phyloP scores from a whole-genome alignment of 2,797 vertebrate genomes.

The Eurystomus glaucurus region DNA sequence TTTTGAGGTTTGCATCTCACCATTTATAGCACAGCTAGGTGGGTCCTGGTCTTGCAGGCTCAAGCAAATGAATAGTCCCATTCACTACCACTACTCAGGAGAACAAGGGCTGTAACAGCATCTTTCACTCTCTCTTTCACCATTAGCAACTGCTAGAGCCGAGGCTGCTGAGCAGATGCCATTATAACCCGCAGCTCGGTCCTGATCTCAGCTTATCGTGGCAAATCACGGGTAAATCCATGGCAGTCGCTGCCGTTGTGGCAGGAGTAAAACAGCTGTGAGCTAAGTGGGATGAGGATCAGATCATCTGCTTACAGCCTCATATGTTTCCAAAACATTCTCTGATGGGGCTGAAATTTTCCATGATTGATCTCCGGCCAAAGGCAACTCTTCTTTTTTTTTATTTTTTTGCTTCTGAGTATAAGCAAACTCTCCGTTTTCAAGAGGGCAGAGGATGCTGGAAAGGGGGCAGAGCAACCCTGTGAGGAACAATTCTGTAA shows the following conservation, averaged over 20 bases:
- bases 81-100: not conserved
- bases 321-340: conserved; percentile 39
- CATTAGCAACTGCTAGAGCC: not conserved
- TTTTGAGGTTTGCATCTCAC: not conserved
- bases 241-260: rapidly evolving
- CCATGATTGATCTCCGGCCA: conserved; percentile 36
- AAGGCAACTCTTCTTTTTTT: not conserved
- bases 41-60: not conserved
- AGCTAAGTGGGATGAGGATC: conserved; percentile 38
- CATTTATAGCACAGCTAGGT: not conserved
- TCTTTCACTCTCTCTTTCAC: not conserved
- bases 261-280: conserved; percentile 6
- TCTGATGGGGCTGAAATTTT: conserved; percentile 28
- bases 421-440: conserved; percentile 28
- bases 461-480: not conserved
- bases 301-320: conserved; percentile 41
- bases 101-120: not conserved
- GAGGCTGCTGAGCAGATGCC: not conserved
- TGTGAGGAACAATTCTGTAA: not conserved
- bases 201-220: not conserved
- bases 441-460: not conserved
- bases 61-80: not conserved
- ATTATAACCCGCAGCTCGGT: not conserved
- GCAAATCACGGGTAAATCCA: not conserved
- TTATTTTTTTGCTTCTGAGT: not conserved